Conservation (phyloP, 2,888 invertebrate genomes). For the Notodromas monacha region DNA sequence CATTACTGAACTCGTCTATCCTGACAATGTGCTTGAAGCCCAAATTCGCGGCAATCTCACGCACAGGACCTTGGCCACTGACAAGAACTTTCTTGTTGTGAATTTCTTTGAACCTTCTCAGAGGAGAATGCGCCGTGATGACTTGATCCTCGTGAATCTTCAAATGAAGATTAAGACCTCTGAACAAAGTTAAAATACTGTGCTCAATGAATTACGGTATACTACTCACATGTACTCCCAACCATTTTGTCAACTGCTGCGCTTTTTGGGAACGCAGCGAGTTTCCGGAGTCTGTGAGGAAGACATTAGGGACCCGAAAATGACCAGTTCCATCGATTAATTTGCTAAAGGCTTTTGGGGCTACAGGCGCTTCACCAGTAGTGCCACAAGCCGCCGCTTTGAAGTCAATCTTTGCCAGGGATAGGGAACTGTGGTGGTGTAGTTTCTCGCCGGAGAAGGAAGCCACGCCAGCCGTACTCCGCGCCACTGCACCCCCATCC, state of each 20-base stretch:
- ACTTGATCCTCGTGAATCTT: slow-evolving; percentile 25
- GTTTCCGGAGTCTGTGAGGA: slow-evolving; percentile 32
- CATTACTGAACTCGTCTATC: slow-evolving; percentile 22
- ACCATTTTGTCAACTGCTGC: slow-evolving; percentile 23
- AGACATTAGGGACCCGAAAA: slow-evolving; percentile 26
- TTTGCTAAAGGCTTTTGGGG: slow-evolving; percentile 23
- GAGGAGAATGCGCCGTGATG: slow-evolving; percentile 28
- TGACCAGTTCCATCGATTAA: slow-evolving; percentile 21
- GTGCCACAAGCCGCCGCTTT: too few species aligned
- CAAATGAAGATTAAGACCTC: slow-evolving; percentile 9
- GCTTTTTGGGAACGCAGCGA: slow-evolving; percentile 24
- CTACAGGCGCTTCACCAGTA: too few species aligned
- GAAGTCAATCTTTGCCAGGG: too few species aligned
- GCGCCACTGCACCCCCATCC: too few species aligned
- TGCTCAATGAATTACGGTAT: slow-evolving; percentile 5
- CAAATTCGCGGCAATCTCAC: slow-evolving; percentile 22
- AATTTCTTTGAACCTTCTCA: slow-evolving; percentile 24
- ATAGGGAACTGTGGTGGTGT: too few species aligned
- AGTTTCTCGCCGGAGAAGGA: too few species aligned
- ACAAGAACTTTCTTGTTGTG: slow-evolving; percentile 26
- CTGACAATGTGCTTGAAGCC: slow-evolving; percentile 27
- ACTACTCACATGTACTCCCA: slow-evolving; percentile 20
- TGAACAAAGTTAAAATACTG: slow-evolving; percentile 1
- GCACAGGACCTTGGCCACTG: slow-evolving; percentile 22
- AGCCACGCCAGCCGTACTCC: too few species aligned